phyloP scores from a whole-genome alignment of 2,797 vertebrate genomes.

The Falco concolor region DNA sequence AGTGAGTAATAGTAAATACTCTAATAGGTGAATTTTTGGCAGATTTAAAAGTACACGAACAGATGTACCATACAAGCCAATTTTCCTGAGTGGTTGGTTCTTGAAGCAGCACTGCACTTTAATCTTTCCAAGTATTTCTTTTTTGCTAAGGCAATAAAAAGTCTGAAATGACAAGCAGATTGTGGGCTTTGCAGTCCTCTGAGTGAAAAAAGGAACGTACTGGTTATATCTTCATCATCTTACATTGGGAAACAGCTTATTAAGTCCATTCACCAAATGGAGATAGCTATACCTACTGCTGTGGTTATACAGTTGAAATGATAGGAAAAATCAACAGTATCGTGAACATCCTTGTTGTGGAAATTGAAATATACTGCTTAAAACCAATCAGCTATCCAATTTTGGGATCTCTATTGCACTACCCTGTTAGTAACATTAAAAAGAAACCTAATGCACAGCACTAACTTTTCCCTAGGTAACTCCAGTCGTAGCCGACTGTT shows the following conservation, averaged over 20 bases:
- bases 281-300: background rate
- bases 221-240: background rate
- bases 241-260: background rate
- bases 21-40: background rate
- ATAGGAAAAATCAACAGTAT: background rate
- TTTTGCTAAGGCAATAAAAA: conserved; percentile 23
- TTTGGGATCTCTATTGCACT: background rate
- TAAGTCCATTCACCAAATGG: background rate
- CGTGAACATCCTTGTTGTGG: background rate
- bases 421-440: accelerated
- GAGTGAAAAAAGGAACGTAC: background rate
- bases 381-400: accelerated
- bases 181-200: background rate
- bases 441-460: background rate
- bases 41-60: background rate
- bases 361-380: background rate
- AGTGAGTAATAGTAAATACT: background rate
- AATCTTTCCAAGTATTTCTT: background rate
- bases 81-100: background rate
- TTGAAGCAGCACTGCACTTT: conserved; percentile 25
- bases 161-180: background rate
- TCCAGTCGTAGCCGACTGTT: background rate
- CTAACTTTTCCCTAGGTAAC: background rate
- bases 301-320: background rate
- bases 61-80: background rate